These are phyloP conservation scores for Cecropterus lyciades DNA, from an alignment of 1,140 invertebrate genomes.

Conservation along the genomic window DNA sequence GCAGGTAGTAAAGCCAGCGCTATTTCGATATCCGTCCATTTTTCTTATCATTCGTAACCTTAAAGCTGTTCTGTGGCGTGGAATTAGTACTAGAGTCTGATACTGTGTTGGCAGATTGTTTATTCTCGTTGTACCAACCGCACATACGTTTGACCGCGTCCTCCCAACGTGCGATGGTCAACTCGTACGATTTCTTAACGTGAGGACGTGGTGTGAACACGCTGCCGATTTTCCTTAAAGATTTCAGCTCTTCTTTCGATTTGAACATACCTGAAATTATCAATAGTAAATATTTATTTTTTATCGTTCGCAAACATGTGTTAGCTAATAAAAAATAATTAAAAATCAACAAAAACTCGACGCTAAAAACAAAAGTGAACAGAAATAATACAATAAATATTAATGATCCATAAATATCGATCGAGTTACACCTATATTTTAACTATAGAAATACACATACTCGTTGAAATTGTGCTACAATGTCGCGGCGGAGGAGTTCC, in stretches of 20 bases:
- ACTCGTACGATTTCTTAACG: constrained; percentile 72
- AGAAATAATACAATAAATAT: no score
- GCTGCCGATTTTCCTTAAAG: constrained; percentile 85
- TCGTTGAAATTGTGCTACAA: no score
- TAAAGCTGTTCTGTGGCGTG: constrained; percentile 57
- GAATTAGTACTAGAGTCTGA: constrained; percentile 49
- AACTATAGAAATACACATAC: no score
- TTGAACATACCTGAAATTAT: constrained; percentile 90
- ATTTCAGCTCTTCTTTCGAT: constrained; percentile 86
- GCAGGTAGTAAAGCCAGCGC: constrained; percentile 65
- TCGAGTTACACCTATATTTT: no score
- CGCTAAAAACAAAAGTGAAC: no score
- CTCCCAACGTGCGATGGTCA: constrained; percentile 86
- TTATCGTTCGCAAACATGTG: no score
- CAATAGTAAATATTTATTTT: no score
- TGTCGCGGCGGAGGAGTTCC: no score
- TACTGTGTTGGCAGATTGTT: constrained; percentile 39
- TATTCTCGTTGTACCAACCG: constrained; percentile 85
- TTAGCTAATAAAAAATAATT: no score
- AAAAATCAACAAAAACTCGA: no score
- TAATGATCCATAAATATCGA: no score
- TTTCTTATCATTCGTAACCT: constrained; percentile 43
- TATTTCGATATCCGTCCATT: constrained; percentile 59
- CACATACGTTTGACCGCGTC: constrained; percentile 88
- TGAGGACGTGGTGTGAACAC: constrained; percentile 86